A percentile compares a stretch with the other conserved stretches of the same genome.
These are phyloP conservation scores for Gadus chalcogrammus DNA, from an alignment of 2,113 vertebrate species.

Conservation along the genomic window DNA sequence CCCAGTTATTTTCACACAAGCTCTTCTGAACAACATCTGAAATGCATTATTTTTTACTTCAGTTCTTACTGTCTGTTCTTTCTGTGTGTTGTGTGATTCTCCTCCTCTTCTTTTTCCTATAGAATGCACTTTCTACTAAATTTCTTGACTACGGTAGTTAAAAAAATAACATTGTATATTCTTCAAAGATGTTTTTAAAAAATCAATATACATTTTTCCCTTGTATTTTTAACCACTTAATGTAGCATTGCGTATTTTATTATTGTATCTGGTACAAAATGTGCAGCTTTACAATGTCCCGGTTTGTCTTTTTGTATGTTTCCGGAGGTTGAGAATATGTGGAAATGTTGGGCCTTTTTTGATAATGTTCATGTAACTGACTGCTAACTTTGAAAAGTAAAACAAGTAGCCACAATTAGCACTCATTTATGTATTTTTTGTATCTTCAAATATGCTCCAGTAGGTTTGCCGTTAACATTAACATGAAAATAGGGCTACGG, in stretches of 20 bases:
- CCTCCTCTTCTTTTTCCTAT: constrained; percentile 74
- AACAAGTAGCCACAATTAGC: constrained; percentile 68
- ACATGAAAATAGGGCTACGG: too few relatives aligned
- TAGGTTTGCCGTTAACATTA: too few relatives aligned
- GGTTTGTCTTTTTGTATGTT: constrained; percentile 53
- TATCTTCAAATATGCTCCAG: too few relatives aligned
- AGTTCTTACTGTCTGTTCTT: constrained; percentile 10
- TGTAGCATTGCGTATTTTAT: constrained; percentile 84
- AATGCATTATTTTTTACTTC: constrained; percentile 12
- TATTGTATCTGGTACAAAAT: constrained; percentile 81
- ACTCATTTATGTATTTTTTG: not conserved
- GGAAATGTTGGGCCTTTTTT: constrained; percentile 78
- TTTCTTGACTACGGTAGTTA: constrained; percentile 63
- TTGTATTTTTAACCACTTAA: constrained; percentile 84
- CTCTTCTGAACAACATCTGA: constrained; percentile 38
- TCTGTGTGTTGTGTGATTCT: constrained; percentile 54
- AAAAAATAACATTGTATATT: constrained; percentile 75
- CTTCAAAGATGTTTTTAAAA: constrained; percentile 75
- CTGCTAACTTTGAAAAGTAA: constrained; percentile 81
- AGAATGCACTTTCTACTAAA: constrained; percentile 87
- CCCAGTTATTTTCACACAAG: constrained; percentile 42
- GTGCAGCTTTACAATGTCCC: constrained; percentile 72
- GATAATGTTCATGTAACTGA: constrained; percentile 84
- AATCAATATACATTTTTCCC: constrained; percentile 72
- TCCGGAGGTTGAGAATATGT: constrained; percentile 59